phyloP scores from a whole-genome alignment of 2,797 vertebrate species.

The Cygnus olor region DNA sequence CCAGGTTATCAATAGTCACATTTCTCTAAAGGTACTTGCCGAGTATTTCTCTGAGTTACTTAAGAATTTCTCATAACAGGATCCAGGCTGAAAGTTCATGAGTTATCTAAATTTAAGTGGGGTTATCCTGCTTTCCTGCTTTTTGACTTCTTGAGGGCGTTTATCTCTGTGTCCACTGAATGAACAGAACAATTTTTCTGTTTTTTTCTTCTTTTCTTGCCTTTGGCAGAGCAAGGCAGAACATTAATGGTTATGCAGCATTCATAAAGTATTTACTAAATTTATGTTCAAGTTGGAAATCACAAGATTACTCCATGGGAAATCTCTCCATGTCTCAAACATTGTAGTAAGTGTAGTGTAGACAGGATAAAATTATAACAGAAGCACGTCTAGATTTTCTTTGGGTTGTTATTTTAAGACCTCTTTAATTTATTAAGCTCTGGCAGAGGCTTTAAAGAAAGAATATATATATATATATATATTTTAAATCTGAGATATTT shows the following conservation, averaged over 20 bases:
- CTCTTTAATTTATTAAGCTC: background rate
- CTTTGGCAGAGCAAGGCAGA: background rate
- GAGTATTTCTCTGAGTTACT: background rate
- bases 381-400: background rate
- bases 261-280: background rate
- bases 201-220: background rate
- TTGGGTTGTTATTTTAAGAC: background rate
- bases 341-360: background rate
- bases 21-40: background rate
- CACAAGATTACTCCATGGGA: background rate
- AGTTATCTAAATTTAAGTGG: background rate
- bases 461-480: background rate
- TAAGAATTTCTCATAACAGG: too few relatives aligned
- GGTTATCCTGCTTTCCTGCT: too few relatives aligned
- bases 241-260: background rate
- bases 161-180: background rate
- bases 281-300: background rate
- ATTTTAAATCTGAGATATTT: background rate
- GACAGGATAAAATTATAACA: background rate
- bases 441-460: background rate
- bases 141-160: background rate
- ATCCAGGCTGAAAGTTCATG: background rate
- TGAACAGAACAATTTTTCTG: background rate
- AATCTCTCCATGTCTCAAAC: background rate
- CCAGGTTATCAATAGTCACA: background rate